Base-by-base conservation (phyloP, 1,140 invertebrate species). In the Aethina tumida region DNA sequence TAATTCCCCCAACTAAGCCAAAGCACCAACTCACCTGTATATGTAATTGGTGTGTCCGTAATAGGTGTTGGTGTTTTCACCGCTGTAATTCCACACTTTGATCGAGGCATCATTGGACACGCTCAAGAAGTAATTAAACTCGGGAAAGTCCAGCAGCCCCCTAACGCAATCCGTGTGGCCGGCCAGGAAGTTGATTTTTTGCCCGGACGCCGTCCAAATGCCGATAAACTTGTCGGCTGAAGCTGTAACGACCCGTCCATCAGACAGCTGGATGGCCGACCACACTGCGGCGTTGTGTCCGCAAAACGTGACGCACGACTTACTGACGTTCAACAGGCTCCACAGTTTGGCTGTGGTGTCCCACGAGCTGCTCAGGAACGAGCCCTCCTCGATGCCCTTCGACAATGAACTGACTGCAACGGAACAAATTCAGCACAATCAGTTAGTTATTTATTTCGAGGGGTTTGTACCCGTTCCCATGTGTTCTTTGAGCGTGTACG, bases 101-200 rank as follows among this genome's bases (percentile, higher is more conserved):
- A 97, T 69, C 3, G 80, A 74, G 0, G 82, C 81, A 71, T 98
- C 94, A 65, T 97, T 98, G 13, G 86, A 77, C 56, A 86, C 90
- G 19, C 89, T 93, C 5, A 82, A 39, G 60, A 85, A 82, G 35
- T 68, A 59, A 21, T 63, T 50, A 9, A 94, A 56, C 14, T 72
- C 65, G 32, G 70, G 73, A 2, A 92, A 58, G 1, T 79, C 68
- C 2, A 75, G 69, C 24, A 97, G 52, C 25, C 73, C 80, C 58
- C 94, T 66, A 0, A 97, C 88, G 68, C 90, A 94, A 57, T 97
- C 93, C 19, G 76, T 83, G 57, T 97, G 93, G 5, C 82, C 71
- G 43, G 56, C 62, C 16, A 74, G 44, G 39, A 63, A 62, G 34
- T 64, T 68, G 14, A 74, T 56, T 31, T 69, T 42, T 19, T 61